These are phyloP conservation scores for Selenia dentaria DNA, from an alignment of 2,888 invertebrate species.

Conservation along the genomic window DNA sequence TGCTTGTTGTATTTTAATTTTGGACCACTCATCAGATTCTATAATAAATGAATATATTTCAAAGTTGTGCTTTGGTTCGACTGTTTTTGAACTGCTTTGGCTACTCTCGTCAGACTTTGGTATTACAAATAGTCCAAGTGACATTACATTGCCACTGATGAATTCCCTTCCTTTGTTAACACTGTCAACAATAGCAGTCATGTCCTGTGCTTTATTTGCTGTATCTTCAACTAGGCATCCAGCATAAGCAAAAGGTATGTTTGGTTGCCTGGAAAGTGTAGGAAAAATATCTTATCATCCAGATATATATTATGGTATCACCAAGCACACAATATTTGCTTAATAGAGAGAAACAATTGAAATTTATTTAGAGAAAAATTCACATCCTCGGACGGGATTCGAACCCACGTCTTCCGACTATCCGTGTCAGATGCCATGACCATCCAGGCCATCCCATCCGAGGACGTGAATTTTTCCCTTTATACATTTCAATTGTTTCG, in stretches of 20 bases:
- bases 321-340: no score
- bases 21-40: conserved; percentile 64
- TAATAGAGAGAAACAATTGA: no score
- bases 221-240: conserved; percentile 76
- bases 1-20: conserved; percentile 57
- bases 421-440: no score
- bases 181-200: conserved; percentile 52
- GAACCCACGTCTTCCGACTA: no score
- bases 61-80: conserved; percentile 48
- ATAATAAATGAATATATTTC: conserved; percentile 70
- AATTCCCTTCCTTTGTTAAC: conserved; percentile 52
- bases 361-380: no score
- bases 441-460: no score
- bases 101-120: conserved; percentile 45
- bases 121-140: conserved; percentile 67
- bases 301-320: no score
- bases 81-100: neutral
- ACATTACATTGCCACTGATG: conserved; percentile 64
- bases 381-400: no score
- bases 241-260: conserved; percentile 71
- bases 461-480: no score
- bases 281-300: no score
- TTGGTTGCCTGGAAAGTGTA: conserved; percentile 64
- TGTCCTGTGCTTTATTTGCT: conserved; percentile 44
- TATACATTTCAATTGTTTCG: no score